phyloP scores from a whole-genome alignment of 1,140 invertebrate species.

The Oppia nitens region DNA sequence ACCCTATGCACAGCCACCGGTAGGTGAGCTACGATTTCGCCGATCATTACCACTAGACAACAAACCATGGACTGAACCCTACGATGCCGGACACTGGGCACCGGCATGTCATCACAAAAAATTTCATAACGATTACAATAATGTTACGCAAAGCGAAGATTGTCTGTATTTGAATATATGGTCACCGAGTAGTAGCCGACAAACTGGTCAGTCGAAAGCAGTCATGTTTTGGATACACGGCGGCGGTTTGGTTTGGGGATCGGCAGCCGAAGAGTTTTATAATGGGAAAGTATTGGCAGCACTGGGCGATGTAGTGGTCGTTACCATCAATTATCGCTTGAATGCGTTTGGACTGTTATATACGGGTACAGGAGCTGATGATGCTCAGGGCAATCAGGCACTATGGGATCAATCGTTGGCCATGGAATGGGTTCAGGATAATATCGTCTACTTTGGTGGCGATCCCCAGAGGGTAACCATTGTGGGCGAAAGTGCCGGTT shows the following conservation, averaged over 20 bases:
- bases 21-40: conserved; percentile 18
- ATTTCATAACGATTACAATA: background rate
- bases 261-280: conserved; percentile 60
- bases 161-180: conserved; percentile 30
- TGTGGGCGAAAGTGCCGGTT: conserved; percentile 89
- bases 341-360: conserved; percentile 83
- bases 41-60: background rate
- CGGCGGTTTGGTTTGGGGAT: conserved; percentile 86
- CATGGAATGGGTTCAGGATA: conserved; percentile 77
- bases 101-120: too few relatives aligned
- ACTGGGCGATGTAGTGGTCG: conserved; percentile 77
- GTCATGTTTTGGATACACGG: conserved; percentile 98
- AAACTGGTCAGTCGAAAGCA: too few relatives aligned
- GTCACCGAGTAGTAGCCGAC: conserved; percentile 21
- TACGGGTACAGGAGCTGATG: conserved; percentile 48
- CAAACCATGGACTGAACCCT: too few relatives aligned
- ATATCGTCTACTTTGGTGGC: conserved; percentile 82
- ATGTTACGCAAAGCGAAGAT: conserved; percentile 34
- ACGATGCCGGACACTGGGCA: background rate
- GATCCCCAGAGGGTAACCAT: conserved; percentile 84
- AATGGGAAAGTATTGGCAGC: conserved; percentile 67
- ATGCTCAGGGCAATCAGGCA: conserved; percentile 84
- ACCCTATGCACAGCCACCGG: too few relatives aligned
- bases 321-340: conserved; percentile 85
- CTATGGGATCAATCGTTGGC: conserved; percentile 87